A percentile compares a stretch with the other conserved stretches of the same genome.
Conservation (phyloP, 1,140 invertebrate species). For the Telenomus remus region DNA sequence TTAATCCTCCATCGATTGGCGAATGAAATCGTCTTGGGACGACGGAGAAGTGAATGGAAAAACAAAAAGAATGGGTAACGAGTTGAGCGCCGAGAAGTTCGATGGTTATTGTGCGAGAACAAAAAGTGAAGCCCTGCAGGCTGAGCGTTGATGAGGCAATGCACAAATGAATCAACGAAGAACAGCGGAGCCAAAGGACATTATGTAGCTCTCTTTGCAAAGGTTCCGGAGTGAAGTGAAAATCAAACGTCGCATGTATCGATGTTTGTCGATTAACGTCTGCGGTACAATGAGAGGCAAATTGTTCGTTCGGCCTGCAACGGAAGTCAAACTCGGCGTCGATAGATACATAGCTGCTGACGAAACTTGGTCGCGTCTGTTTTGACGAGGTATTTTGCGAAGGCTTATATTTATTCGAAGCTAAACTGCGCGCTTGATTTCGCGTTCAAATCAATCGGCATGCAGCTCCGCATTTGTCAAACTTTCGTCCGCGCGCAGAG, state of each 20-base stretch:
- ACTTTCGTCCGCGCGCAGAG: too few species aligned
- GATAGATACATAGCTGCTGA: slow-evolving; percentile 19
- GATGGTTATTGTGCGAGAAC: slow-evolving; percentile 19
- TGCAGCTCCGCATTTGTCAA: too few species aligned
- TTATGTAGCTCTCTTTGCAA: slow-evolving; percentile 12
- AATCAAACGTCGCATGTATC: slow-evolving; percentile 48
- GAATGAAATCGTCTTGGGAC: slow-evolving; percentile 11
- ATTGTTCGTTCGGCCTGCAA: slow-evolving; percentile 31
- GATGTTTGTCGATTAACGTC: slow-evolving; percentile 50
- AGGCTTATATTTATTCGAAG: slow-evolving; percentile 9
- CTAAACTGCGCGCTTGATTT: slow-evolving; percentile 9
- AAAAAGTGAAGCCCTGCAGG: neutral
- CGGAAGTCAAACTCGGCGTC: slow-evolving; percentile 29
- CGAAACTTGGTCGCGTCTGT: slow-evolving; percentile 20
- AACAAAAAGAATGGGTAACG: slow-evolving; percentile 14
- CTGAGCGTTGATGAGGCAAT: slow-evolving; percentile 13
- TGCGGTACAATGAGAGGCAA: slow-evolving; percentile 40
- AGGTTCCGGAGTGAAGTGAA: slow-evolving; percentile 36
- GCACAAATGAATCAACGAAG: slow-evolving; percentile 38
- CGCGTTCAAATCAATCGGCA: neutral
- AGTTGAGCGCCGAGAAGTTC: slow-evolving; percentile 4
- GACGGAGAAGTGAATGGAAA: neutral
- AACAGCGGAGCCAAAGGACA: slow-evolving; percentile 33
- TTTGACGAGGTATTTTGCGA: slow-evolving; percentile 20
- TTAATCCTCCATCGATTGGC: slow-evolving; percentile 1